These are phyloP conservation scores for Acanthurus lineatus DNA, from an alignment of 2,797 vertebrate species.

Conservation along the genomic window DNA sequence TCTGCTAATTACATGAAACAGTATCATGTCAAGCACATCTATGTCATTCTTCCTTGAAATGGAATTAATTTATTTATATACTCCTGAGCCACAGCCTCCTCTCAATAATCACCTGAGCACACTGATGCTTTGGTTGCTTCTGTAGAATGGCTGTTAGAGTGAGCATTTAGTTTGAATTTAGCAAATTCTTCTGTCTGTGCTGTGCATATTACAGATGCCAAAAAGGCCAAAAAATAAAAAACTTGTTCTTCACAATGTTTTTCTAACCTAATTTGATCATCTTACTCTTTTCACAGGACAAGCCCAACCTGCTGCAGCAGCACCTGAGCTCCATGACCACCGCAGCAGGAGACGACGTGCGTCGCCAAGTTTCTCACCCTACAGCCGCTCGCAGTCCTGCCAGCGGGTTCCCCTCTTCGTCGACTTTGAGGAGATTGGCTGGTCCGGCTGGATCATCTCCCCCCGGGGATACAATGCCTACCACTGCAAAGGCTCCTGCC, in stretches of 20 bases:
- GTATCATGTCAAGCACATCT: neutral
- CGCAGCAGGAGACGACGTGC: conserved; percentile 77
- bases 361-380: conserved; percentile 31
- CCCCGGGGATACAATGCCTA: conserved; percentile 90
- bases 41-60: neutral
- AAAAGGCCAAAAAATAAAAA: neutral
- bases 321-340: conserved; percentile 26
- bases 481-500: conserved; percentile 88
- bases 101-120: neutral
- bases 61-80: too few relatives aligned
- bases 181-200: too few relatives aligned
- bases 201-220: neutral
- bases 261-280: neutral
- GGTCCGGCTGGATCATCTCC: conserved; percentile 92
- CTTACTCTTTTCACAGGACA: conserved; percentile 46
- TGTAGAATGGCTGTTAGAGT: neutral
- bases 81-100: too few relatives aligned
- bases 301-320: conserved; percentile 8
- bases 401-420: conserved; percentile 88
- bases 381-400: conserved; percentile 69
- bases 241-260: neutral
- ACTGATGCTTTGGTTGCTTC: too few relatives aligned
- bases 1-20: neutral
- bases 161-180: too few relatives aligned
- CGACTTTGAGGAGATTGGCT: conserved; percentile 91